Evolutionary conservation across 1,140 invertebrate genomes (phyloP), one percentile per base, ranked within the genome.

Genomic region (Coelopa frigida): DNA sequence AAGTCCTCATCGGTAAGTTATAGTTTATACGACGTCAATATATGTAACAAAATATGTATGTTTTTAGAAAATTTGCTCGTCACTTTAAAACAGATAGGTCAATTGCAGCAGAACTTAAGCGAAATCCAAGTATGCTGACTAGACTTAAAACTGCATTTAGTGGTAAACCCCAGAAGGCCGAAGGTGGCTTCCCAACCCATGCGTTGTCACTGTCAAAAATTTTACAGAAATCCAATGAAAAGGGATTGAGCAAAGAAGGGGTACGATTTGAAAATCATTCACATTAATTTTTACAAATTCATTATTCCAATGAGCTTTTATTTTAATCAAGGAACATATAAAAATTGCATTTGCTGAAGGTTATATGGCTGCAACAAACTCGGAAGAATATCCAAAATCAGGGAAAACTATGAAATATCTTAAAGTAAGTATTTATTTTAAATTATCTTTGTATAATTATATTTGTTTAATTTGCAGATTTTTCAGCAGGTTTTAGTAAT

Each of bases 311-410:
- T 27, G 5, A 18, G 4, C 8, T 40, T 44, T 47, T 36, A 0
- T 5, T 5, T 52, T 52, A n/a, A n/a, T 1, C 36, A 66, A 88
- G 57, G 78, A 83, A 52, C 77, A 86, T 54, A 71, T 91, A 12
- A 90, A 89, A 73, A 76, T 89, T 50, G 89, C 89, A 1, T 94
- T 94, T 73, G 88, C 88, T 37, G 90, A 94, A 72, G 91, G 91
- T 6, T 94, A 93, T 68, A 59, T 87, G 37, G 79, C 87, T 35
- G 86, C 66, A n/a, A 17, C 20, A 12, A 67, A 54, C 58, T 72
- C 73, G 44, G 66, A 68, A 36, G 72, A 71, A 46, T 56, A 59
- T 55, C 68, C 72, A 5, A 75, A 78, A 47, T 75, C 74, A 5
- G 77, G 77, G 4, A 80, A 82, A 70, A 75, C 80, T 11, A 76